A percentile compares a stretch with the other conserved stretches of the same genome.
Evolutionary conservation across 92 coral and sea anemone species (phyloP).

Genomic region (Epizoanthus fatuus): DNA sequence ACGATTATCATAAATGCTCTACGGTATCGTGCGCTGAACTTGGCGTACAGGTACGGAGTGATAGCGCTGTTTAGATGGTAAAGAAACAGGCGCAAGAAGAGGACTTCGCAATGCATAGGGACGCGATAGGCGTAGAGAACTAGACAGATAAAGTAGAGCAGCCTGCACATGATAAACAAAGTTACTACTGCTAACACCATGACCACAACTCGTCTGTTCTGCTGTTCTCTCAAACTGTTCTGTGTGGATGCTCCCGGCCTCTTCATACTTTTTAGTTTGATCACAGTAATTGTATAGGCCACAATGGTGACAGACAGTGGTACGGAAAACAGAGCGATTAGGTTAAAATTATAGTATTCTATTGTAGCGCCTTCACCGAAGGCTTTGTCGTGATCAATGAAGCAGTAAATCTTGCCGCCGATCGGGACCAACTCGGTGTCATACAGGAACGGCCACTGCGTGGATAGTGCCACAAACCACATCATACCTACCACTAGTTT

Average conservation of each 20-base stretch:
- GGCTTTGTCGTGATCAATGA: constrained; percentile 38
- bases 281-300: constrained; percentile 59
- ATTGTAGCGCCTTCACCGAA: constrained; percentile 59
- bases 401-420: constrained; percentile 33
- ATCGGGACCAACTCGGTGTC: constrained; percentile 17
- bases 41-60: constrained; percentile 68
- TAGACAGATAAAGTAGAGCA: constrained; percentile 67
- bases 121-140: constrained; percentile 52
- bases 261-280: constrained; percentile 45
- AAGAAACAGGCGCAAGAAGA: constrained; percentile 63
- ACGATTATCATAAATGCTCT: constrained; percentile 13
- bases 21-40: constrained; percentile 71
- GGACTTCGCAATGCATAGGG: constrained; percentile 61
- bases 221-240: constrained; percentile 26
- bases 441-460: constrained; percentile 67
- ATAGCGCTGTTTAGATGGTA: constrained; percentile 73
- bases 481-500: constrained; percentile 31
- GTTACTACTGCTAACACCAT: constrained; percentile 74
- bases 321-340: constrained; percentile 53
- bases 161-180: constrained; percentile 70
- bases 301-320: constrained; percentile 60
- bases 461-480: constrained; percentile 53
- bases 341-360: constrained; percentile 53
- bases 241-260: constrained; percentile 14
- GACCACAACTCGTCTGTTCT: constrained; percentile 58